Percentiles rank a stretch among this genome's conserved stretches.
phyloP scores from a whole-genome alignment of 2,888 invertebrate genomes.

The Caenorhabditis sp. region DNA sequence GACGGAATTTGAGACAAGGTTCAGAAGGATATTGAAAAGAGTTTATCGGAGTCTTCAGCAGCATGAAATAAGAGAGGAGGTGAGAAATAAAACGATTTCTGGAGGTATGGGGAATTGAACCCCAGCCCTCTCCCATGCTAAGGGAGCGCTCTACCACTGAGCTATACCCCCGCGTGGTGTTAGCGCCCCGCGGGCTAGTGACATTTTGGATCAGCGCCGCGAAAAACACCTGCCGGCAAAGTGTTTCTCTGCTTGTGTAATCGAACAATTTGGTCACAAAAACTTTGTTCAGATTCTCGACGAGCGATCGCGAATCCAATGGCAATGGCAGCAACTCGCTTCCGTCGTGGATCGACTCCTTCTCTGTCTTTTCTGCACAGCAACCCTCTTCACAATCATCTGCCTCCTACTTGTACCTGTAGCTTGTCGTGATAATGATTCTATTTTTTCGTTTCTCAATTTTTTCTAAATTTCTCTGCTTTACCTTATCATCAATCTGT shows the following conservation, averaged over 20 bases:
- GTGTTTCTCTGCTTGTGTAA: no score
- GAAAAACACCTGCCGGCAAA: no score
- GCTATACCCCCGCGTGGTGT: slow-evolving; percentile 64
- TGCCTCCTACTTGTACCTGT: slow-evolving; percentile 83
- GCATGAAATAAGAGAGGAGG: slow-evolving; percentile 78
- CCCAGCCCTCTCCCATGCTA: slow-evolving; percentile 73
- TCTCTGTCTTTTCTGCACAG: slow-evolving; percentile 86
- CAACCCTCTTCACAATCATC: slow-evolving; percentile 87
- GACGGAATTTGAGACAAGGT: slow-evolving; percentile 76
- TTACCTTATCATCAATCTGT: slow-evolving; percentile 9
- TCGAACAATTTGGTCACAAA: no score
- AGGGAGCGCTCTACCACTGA: slow-evolving; percentile 74
- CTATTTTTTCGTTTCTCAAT: slow-evolving; percentile 43
- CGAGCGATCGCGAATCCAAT: slow-evolving; percentile 74
- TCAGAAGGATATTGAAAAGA: slow-evolving; percentile 75
- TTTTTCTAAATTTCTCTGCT: slow-evolving; percentile 26
- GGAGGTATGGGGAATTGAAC: slow-evolving; percentile 70
- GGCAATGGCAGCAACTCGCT: slow-evolving; percentile 78
- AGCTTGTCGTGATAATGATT: slow-evolving; percentile 57
- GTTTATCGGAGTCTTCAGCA: slow-evolving; percentile 78
- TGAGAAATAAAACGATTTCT: slow-evolving; percentile 44
- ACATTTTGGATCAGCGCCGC: neutral
- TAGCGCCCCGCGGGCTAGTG: neutral
- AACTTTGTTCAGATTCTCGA: slow-evolving; percentile 71
- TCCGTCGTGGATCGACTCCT: slow-evolving; percentile 81